Evolutionary conservation across 2,888 invertebrate species (phyloP), one percentile per base, ranked within the genome.

Genomic region (Spodoptera exigua): DNA sequence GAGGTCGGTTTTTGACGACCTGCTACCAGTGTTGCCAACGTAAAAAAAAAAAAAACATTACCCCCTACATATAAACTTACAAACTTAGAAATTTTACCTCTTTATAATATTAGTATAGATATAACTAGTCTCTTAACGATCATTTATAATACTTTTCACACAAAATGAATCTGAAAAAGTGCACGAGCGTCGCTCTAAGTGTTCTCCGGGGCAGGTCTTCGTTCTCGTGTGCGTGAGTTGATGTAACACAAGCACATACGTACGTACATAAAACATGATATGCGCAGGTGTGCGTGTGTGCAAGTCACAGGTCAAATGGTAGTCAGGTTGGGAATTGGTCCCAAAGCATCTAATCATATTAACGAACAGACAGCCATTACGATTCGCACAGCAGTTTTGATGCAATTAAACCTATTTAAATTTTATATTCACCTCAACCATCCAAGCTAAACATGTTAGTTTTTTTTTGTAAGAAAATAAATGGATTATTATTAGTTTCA

Each of bases 291-390:
- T 39, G 60, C 60, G 77, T 78, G 77, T 79, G 73, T 54, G 78
- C 66, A 66, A 71, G 77, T 70, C 81, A 74, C 78, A 78, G 85
- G 84, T 85, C 85, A 85, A 79, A 71, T 73, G 70, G 70, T 79
- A 77, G 75, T 79, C 80, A 72, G 71, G 74, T 76, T 77, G 53
- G 43, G 41, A 67, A 75, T 76, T 55, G 69, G 54, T 64, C 32
- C 44, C 39, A 34, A 45, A 37, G 35, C 43, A 60, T 48, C 18
- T 65, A 61, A 62, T 61, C n/a, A 48, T 63, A 69, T 63, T 62
- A 61, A 11, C 27, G 53, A 74, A 60, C 47, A 43, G 12, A 14
- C 34, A 13, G 18, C 61, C 51, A 70, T 70, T 58, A 61, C 14
- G n/a, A 21, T 57, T 44, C 17, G n/a, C 45, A 46, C 34, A 49